Conservation (phyloP, 2,113 vertebrate genomes). For the Pitta sordida region DNA sequence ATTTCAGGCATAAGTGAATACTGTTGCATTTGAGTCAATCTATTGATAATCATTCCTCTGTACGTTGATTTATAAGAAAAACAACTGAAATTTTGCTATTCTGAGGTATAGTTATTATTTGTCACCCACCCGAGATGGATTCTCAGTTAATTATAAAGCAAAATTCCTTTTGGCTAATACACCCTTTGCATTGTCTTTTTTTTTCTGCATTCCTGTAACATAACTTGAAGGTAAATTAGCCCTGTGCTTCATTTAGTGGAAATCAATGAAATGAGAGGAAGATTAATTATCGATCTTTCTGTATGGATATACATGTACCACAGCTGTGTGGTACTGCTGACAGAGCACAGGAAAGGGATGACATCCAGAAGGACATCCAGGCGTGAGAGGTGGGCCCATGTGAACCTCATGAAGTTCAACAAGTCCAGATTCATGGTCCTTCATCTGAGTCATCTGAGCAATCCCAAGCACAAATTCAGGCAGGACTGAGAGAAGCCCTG, state of each 20-base stretch:
- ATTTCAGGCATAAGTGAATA: neutral
- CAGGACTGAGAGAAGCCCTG: neutral
- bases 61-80: neutral
- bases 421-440: neutral
- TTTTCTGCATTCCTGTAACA: neutral
- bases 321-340: neutral
- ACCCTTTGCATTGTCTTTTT: neutral
- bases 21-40: neutral
- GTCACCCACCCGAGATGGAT: neutral
- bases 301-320: neutral
- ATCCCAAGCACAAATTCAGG: neutral
- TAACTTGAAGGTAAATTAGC: neutral
- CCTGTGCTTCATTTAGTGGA: neutral
- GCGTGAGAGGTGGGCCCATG: neutral
- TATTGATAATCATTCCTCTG: neutral
- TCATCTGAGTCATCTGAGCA: too few relatives aligned
- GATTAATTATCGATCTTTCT: neutral
- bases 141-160: neutral
- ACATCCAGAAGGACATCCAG: neutral
- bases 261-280: neutral
- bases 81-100: neutral
- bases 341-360: neutral
- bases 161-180: neutral
- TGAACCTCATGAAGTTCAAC: neutral
- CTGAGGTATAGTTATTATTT: neutral